Evolutionary conservation across 2,797 vertebrate species (phyloP), one percentile per base, ranked within the genome.

Genomic region (Chloroceryle inda): DNA sequence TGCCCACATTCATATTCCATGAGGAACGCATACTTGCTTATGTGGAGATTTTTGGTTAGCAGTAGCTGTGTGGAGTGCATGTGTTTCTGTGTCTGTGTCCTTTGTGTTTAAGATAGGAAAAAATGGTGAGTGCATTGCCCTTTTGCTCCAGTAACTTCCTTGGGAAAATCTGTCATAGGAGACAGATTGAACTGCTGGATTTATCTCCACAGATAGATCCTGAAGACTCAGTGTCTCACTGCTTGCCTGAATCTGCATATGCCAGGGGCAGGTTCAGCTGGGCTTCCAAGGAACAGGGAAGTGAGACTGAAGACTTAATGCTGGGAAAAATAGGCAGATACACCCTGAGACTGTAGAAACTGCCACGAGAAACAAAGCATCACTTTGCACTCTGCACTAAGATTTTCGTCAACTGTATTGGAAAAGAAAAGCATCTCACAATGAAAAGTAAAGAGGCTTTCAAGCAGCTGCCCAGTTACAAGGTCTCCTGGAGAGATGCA

Each of bases 21-120:
- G 24, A 7, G 27, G 50, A 67, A 9, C 67, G 14, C 20, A 12
- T 45, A 35, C 18, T 69, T 87, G 27, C 5, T 6, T 58, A 26
- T 7, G 21, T 35, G 38, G 68, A 89, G 35, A 62, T 69, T 92
- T 94, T 78, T 92, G 88, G 79, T 75, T 72, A 92, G 68, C 68
- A 52, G 63, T 59, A 79, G 69, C 26, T 78, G 2, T 63, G 53
- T 72, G 53, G 64, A 44, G 3, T 58, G 7, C 18, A 5, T 19
- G 45, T 72, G 26, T 68, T 88, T 88, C 35, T 66, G 27, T 75
- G 37, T 79, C 49, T 74, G 12, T 52, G 45, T 74, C 49, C 37
- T 68, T 95, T 11, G 4, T 52, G 15, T 77, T 59, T 40, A 45
- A 88, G n/a, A 53, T 12, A 12, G 0, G 35, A 63, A 87, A 86